These are phyloP conservation scores for Mallotus villosus DNA, from an alignment of 2,797 vertebrate species.

Conservation along the genomic window DNA sequence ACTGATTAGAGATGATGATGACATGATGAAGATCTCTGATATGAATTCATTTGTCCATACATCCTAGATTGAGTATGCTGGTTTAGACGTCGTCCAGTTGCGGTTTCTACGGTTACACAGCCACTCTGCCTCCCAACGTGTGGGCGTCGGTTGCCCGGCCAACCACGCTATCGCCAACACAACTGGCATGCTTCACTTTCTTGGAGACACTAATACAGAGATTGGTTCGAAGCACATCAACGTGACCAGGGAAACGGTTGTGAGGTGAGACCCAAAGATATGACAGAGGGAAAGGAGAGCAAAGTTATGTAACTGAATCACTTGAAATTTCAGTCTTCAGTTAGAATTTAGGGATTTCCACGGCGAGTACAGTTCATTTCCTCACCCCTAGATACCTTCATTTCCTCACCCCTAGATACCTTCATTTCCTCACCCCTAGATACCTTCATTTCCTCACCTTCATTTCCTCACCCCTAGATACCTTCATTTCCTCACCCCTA, in stretches of 20 bases:
- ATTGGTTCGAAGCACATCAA: constrained; percentile 52
- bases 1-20: neutral
- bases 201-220: constrained; percentile 68
- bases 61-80: constrained; percentile 66
- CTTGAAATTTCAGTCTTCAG: neutral
- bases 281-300: neutral
- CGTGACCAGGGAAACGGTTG: constrained; percentile 44
- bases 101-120: constrained; percentile 77
- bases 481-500: too few species aligned
- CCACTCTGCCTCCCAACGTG: constrained; percentile 64
- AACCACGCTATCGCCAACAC: constrained; percentile 20
- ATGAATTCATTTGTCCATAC: neutral
- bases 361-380: neutral
- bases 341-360: neutral
- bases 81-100: constrained; percentile 71
- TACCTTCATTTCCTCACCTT: too few species aligned
- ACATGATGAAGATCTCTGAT: neutral
- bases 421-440: too few species aligned
- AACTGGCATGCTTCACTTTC: constrained; percentile 46
- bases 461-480: too few species aligned
- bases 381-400: constrained; percentile 13
- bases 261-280: constrained; percentile 56
- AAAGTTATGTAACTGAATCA: neutral
- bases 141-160: constrained; percentile 57
- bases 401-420: too few species aligned